Percentiles rank a stretch among this genome's conserved stretches.
phyloP scores from a whole-genome alignment of 92 coral and sea anemone genomes.

The Ricordea florida region DNA sequence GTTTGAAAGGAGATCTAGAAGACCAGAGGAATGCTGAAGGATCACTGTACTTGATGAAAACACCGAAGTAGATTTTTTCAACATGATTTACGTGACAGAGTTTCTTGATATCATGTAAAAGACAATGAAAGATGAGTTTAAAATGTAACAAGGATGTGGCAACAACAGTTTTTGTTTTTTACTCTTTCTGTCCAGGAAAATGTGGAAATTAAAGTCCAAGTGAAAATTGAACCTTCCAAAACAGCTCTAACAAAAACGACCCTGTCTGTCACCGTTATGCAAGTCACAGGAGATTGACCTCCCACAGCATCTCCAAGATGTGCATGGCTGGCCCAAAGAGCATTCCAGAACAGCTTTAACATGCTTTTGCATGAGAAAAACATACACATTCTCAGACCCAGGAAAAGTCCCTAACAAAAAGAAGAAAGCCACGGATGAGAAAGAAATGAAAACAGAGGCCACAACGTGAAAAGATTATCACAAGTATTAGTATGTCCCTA shows the following conservation, averaged over 20 bases:
- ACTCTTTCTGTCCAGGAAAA: no score
- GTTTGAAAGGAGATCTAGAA: no score
- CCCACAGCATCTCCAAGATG: slow-evolving; percentile 14
- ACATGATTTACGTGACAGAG: no score
- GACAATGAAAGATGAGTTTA: no score
- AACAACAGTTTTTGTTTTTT: no score
- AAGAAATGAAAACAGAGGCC: not conserved
- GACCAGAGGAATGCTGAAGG: no score
- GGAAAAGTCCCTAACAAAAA: slow-evolving; percentile 5
- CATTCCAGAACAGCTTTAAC: slow-evolving; percentile 2
- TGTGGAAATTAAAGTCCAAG: no score
- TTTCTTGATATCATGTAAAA: no score
- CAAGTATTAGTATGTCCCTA: not conserved
- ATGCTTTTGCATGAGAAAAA: slow-evolving; percentile 5
- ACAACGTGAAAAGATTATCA: not conserved
- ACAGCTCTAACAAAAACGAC: not conserved
- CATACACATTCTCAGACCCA: not conserved
- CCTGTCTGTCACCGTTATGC: not conserved
- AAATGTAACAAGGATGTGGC: no score
- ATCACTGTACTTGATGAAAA: no score
- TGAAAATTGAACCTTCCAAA: not conserved
- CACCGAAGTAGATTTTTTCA: no score
- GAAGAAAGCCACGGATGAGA: not conserved
- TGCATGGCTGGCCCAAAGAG: slow-evolving; percentile 20
- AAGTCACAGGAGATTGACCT: not conserved